A percentile compares a stretch with the other conserved stretches of the same genome.
Conservation (phyloP, 2,113 vertebrate species). For the Halcyon senegalensis region DNA sequence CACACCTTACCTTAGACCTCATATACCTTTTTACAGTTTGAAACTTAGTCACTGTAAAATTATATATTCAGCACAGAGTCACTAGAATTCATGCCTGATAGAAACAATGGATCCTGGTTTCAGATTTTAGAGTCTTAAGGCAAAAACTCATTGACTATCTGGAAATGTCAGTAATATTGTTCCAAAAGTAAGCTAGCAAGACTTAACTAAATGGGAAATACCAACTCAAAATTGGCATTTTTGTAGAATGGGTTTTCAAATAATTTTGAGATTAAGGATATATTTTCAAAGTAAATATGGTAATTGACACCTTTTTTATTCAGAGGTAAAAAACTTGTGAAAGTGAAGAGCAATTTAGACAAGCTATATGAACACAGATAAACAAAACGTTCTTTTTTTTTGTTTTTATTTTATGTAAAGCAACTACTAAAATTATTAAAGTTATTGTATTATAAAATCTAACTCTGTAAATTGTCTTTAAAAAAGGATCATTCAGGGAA, state of each 20-base stretch:
- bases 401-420: not conserved
- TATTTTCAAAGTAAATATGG: not conserved
- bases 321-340: not conserved
- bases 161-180: not conserved
- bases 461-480: not conserved
- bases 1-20: not conserved
- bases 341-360: not conserved
- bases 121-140: not conserved
- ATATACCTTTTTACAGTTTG: not conserved
- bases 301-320: not conserved
- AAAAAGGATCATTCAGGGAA: not conserved
- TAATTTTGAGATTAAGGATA: not conserved
- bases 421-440: not conserved
- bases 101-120: not conserved
- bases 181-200: not conserved
- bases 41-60: not conserved
- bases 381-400: not conserved
- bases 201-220: not conserved
- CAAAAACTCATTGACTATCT: not conserved
- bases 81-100: not conserved
- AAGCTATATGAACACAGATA: not conserved
- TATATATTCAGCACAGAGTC: not conserved
- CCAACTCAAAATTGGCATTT: not conserved
- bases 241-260: not conserved
- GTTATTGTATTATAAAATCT: not conserved